phyloP scores from a whole-genome alignment of 1,140 invertebrate genomes.

The Diachasma alloeum region DNA sequence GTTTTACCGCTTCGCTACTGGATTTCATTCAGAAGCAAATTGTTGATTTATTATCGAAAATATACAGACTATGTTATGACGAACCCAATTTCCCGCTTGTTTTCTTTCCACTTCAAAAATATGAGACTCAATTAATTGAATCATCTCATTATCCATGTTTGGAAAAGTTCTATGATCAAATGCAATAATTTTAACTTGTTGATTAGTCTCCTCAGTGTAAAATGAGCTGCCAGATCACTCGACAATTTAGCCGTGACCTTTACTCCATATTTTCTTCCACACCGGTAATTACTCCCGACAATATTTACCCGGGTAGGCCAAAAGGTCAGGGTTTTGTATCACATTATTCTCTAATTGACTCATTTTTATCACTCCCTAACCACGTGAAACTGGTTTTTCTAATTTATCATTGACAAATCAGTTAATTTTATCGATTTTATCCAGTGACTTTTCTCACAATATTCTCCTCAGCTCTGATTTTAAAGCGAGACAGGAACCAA shows the following conservation, averaged over 20 bases:
- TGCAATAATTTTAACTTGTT: not conserved
- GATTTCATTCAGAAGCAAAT: too few relatives aligned
- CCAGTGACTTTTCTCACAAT: not conserved
- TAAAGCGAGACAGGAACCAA: conserved; percentile 63
- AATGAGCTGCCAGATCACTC: not conserved
- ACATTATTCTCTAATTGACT: not conserved
- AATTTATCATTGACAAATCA: not conserved
- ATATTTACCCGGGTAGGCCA: conserved; percentile 10
- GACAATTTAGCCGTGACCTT: conserved; percentile 25
- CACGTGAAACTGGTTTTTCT: not conserved
- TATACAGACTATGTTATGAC: too few relatives aligned
- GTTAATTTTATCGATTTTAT: not conserved
- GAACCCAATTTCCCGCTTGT: too few relatives aligned
- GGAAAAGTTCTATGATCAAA: too few relatives aligned
- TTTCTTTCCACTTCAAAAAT: too few relatives aligned
- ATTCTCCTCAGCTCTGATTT: not conserved
- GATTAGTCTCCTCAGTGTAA: not conserved
- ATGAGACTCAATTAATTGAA: too few relatives aligned
- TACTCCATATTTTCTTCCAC: conserved; percentile 22
- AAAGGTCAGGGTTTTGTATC: conserved; percentile 21
- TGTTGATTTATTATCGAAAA: too few relatives aligned
- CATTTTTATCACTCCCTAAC: not conserved
- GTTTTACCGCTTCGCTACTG: too few relatives aligned
- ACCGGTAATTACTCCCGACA: conserved; percentile 21
- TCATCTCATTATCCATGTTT: too few relatives aligned